Conservation (phyloP, 2,888 invertebrate species). For the Spatulosminthurus flaviceps region DNA sequence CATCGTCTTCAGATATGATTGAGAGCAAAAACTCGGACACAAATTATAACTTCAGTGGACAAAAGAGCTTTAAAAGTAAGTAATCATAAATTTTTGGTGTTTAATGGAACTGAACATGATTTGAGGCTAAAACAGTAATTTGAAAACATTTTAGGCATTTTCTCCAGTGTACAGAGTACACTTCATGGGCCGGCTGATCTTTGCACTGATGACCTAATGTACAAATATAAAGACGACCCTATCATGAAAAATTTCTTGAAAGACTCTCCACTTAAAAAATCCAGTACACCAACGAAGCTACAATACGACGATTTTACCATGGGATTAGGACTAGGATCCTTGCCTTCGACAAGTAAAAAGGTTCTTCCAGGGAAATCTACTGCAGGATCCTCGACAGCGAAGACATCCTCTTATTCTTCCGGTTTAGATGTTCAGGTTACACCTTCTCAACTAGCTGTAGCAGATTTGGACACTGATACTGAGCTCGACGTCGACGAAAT, state of each 20-base stretch:
- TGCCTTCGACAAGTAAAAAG: not conserved
- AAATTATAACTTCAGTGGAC: not conserved
- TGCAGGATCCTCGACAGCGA: not conserved
- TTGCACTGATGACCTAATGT: not conserved
- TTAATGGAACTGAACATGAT: too few relatives aligned
- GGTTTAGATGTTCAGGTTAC: constrained; percentile 16
- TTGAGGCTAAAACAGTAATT: too few relatives aligned
- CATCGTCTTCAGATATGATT: not conserved
- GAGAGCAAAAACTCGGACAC: not conserved
- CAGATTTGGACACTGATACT: constrained; percentile 33
- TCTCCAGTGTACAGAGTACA: not conserved
- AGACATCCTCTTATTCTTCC: too few relatives aligned
- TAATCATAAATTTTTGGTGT: too few relatives aligned
- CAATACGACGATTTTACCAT: too few relatives aligned
- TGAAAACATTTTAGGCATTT: not conserved
- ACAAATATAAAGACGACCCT: not conserved
- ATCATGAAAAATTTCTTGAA: not conserved
- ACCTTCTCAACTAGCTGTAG: not conserved
- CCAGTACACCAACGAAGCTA: not conserved
- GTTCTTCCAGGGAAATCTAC: not conserved
- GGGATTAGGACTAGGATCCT: not conserved
- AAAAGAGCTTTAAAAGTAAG: constrained; percentile 1
- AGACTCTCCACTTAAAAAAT: not conserved
- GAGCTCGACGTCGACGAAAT: constrained; percentile 2
- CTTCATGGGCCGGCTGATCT: not conserved